Conservation (phyloP, 35 echinoderm and acorn worm genomes). For the Nesometra sesokonis region DNA sequence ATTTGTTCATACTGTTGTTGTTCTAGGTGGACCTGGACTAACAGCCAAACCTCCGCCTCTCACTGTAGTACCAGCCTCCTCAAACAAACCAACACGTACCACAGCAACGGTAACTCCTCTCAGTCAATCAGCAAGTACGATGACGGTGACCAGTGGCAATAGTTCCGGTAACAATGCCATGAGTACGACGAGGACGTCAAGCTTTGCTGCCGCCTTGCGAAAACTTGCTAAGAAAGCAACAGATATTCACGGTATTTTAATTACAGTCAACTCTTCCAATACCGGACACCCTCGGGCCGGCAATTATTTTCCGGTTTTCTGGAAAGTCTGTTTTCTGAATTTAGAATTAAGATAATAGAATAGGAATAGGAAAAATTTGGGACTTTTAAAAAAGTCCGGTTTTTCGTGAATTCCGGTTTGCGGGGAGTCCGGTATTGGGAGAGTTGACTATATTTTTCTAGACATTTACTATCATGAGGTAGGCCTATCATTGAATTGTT, state of each 20-base stretch:
- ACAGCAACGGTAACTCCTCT: conserved; percentile 97
- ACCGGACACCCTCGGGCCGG: background rate
- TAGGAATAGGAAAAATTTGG: too few species aligned
- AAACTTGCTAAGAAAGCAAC: conserved; percentile 97
- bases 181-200: conserved; percentile 90
- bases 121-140: conserved; percentile 83
- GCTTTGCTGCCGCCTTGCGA: conserved; percentile 94
- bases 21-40: background rate
- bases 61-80: conserved; percentile 61
- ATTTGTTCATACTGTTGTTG: background rate
- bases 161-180: conserved; percentile 60
- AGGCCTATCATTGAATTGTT: too few species aligned
- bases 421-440: too few species aligned
- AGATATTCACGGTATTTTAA: conserved; percentile 37
- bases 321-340: too few species aligned
- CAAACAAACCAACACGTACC: conserved; percentile 77
- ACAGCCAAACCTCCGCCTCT: conserved; percentile 82
- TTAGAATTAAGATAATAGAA: too few species aligned
- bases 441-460: too few species aligned
- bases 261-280: background rate
- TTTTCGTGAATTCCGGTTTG: too few species aligned
- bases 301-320: too few species aligned
- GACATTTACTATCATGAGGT: too few species aligned
- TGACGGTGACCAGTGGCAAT: conserved; percentile 99
- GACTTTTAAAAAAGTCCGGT: too few species aligned